Percentiles rank a stretch among this genome's conserved stretches.
phyloP scores from a whole-genome alignment of 2,113 vertebrate genomes.

The Oryzias woworae region DNA sequence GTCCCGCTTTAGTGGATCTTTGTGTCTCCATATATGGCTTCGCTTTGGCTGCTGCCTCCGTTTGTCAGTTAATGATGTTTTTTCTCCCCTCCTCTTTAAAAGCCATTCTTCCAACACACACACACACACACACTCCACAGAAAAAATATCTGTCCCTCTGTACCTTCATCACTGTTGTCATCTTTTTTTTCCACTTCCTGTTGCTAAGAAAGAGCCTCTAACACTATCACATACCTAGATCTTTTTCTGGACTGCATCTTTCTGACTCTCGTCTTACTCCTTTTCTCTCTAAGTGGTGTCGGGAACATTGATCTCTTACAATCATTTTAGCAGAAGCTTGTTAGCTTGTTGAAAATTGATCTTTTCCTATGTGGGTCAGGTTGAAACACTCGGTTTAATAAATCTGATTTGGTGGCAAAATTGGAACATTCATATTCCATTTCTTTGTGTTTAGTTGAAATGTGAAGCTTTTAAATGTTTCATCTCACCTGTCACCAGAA shows the following conservation, averaged over 20 bases:
- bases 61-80: constrained; percentile 52
- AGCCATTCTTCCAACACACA: constrained; percentile 3
- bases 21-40: constrained; percentile 51
- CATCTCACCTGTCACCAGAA: constrained; percentile 3
- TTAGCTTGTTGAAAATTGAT: constrained; percentile 36
- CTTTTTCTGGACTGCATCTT: background rate
- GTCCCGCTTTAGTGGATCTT: constrained; percentile 18
- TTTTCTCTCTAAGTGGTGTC: constrained; percentile 11
- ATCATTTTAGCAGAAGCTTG: constrained; percentile 29
- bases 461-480: constrained; percentile 17
- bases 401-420: constrained; percentile 29
- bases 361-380: constrained; percentile 25
- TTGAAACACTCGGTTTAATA: constrained; percentile 16
- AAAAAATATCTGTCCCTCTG: too few species aligned
- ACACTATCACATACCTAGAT: constrained; percentile 7
- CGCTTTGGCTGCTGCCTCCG: constrained; percentile 40
- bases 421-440: constrained; percentile 4
- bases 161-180: background rate
- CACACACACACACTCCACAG: too few species aligned
- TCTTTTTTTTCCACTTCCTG: background rate
- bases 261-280: background rate
- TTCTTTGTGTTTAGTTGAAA: constrained; percentile 32
- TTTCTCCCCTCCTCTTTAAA: constrained; percentile 15
- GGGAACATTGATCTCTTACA: constrained; percentile 26
- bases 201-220: constrained; percentile 10